These are phyloP conservation scores for Marmota flaviventris DNA, from an alignment of 2,113 vertebrate species.

Conservation along the genomic window DNA sequence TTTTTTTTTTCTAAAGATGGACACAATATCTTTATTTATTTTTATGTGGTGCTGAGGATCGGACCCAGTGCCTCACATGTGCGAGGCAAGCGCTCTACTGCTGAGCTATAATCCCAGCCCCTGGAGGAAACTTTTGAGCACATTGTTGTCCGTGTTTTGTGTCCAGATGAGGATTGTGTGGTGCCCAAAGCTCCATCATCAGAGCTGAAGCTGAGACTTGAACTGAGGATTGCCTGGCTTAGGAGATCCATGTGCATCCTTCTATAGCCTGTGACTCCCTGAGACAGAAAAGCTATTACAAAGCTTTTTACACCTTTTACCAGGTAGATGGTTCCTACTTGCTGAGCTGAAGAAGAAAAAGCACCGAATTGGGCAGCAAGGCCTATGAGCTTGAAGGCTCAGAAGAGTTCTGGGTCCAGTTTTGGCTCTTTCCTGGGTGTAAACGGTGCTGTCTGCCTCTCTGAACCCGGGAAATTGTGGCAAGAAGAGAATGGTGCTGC, in stretches of 20 bases:
- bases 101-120: too few relatives aligned
- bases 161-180: not conserved
- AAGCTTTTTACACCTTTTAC: not conserved
- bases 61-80: too few relatives aligned
- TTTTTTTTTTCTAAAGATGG: too few relatives aligned
- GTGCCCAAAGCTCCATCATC: not conserved
- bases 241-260: not conserved
- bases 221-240: not conserved
- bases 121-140: not conserved
- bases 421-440: not conserved
- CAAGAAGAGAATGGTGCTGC: too few relatives aligned
- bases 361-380: fast-evolving
- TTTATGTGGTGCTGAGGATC: too few relatives aligned
- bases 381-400: fast-evolving
- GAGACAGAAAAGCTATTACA: not conserved
- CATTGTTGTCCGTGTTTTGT: not conserved
- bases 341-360: not conserved
- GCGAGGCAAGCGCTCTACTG: too few relatives aligned
- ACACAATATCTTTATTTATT: too few relatives aligned
- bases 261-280: not conserved
- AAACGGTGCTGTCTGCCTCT: not conserved
- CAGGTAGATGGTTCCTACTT: not conserved
- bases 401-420: not conserved
- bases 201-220: not conserved
- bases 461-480: not conserved